These are phyloP conservation scores for Rhingia rostrata DNA, from an alignment of 2,888 invertebrate genomes.

Conservation along the genomic window DNA sequence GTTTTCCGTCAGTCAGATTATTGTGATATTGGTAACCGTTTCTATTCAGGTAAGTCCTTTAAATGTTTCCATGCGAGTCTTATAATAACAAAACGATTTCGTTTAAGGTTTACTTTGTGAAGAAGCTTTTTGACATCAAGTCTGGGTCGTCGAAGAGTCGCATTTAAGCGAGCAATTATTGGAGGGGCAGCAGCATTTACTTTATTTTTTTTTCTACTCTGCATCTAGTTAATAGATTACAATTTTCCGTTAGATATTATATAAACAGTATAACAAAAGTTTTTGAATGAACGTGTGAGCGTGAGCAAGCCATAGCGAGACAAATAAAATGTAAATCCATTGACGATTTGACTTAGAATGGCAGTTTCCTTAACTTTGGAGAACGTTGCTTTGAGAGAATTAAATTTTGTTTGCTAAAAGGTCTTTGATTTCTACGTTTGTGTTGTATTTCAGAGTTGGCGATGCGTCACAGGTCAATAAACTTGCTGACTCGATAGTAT, in stretches of 20 bases:
- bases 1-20: conserved; percentile 94
- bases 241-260: conserved; percentile 46
- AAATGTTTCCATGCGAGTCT: not conserved
- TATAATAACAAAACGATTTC: not conserved
- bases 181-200: conserved; percentile 18
- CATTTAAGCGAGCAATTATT: conserved; percentile 76
- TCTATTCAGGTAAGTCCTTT: conserved; percentile 86
- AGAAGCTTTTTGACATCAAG: conserved; percentile 93
- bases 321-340: conserved; percentile 45
- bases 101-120: conserved; percentile 93
- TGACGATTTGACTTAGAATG: conserved; percentile 5
- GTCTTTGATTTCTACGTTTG: conserved; percentile 8
- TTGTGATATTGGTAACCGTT: conserved; percentile 91
- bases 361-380: not conserved
- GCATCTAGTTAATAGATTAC: conserved; percentile 42
- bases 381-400: conserved; percentile 21
- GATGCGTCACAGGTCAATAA: no score
- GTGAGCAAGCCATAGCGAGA: conserved; percentile 50
- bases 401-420: conserved; percentile 33
- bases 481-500: no score
- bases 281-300: conserved; percentile 37
- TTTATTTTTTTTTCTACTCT: conserved; percentile 34
- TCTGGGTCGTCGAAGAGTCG: conserved; percentile 85
- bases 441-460: not conserved
- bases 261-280: conserved; percentile 21